phyloP scores from a whole-genome alignment of 1,140 invertebrate genomes.

The Parasteatoda tepidariorum region DNA sequence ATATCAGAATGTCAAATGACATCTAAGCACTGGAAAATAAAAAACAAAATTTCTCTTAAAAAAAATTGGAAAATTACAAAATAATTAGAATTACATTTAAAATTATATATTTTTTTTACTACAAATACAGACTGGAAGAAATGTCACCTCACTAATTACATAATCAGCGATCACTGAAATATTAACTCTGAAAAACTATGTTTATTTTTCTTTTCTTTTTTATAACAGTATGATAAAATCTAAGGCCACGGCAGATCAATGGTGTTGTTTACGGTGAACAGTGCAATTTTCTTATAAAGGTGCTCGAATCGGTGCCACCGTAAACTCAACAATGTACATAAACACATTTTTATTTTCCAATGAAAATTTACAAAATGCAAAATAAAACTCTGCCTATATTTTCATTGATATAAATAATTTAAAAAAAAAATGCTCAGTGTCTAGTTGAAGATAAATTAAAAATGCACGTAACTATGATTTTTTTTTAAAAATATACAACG shows the following conservation, averaged over 20 bases:
- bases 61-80: constrained; percentile 16
- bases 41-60: constrained; percentile 30
- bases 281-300: constrained; percentile 51
- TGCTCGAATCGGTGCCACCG: constrained; percentile 24
- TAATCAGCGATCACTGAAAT: constrained; percentile 57
- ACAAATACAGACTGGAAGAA: constrained; percentile 59
- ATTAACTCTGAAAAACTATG: constrained; percentile 55
- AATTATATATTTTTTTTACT: constrained; percentile 23
- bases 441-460: not conserved
- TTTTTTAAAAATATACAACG: constrained; percentile 18
- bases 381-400: constrained; percentile 15
- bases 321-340: constrained; percentile 4
- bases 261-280: constrained; percentile 36
- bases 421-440: not conserved
- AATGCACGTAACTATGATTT: not conserved
- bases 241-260: constrained; percentile 59
- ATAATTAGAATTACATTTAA: not conserved
- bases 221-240: constrained; percentile 60
- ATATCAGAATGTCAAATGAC: not conserved
- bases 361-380: not conserved
- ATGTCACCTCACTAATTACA: constrained; percentile 58
- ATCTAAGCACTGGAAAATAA: constrained; percentile 40
- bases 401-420: constrained; percentile 13
- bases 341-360: not conserved
- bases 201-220: constrained; percentile 38